Conservation (phyloP, 2,113 vertebrate species). For the Solea senegalensis region DNA sequence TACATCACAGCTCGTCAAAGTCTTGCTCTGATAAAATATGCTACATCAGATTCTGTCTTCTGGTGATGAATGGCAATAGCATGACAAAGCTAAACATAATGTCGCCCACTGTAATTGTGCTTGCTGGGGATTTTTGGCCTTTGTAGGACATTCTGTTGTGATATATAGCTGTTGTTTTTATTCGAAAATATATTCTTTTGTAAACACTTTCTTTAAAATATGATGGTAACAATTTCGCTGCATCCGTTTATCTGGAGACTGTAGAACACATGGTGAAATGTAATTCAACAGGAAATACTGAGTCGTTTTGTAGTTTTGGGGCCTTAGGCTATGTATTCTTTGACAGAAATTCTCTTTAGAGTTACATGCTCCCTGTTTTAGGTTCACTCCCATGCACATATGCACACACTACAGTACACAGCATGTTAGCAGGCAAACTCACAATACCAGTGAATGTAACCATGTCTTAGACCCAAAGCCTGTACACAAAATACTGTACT, state of each 20-base stretch:
- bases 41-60: conserved; percentile 42
- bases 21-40: conserved; percentile 51
- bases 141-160: conserved; percentile 6
- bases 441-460: conserved; percentile 63
- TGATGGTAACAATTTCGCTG: neutral
- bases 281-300: conserved; percentile 6
- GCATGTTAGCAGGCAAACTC: conserved; percentile 55
- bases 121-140: conserved; percentile 13
- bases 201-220: neutral
- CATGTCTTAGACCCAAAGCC: conserved; percentile 21
- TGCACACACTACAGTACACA: conserved; percentile 13
- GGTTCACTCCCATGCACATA: conserved; percentile 7
- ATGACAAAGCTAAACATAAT: conserved; percentile 36
- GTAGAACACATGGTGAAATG: neutral
- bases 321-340: conserved; percentile 15
- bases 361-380: conserved; percentile 28
- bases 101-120: conserved; percentile 18
- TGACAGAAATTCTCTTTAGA: conserved; percentile 21
- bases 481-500: conserved; percentile 30
- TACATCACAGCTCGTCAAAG: conserved; percentile 52
- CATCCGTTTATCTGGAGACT: neutral
- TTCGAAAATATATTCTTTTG: neutral
- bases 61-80: conserved; percentile 54
- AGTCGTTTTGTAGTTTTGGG: neutral
- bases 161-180: conserved; percentile 21